A percentile compares a stretch with the other conserved stretches of the same genome.
Evolutionary conservation across 2,888 invertebrate genomes (phyloP).

Genomic region (Terebella lapidaria): DNA sequence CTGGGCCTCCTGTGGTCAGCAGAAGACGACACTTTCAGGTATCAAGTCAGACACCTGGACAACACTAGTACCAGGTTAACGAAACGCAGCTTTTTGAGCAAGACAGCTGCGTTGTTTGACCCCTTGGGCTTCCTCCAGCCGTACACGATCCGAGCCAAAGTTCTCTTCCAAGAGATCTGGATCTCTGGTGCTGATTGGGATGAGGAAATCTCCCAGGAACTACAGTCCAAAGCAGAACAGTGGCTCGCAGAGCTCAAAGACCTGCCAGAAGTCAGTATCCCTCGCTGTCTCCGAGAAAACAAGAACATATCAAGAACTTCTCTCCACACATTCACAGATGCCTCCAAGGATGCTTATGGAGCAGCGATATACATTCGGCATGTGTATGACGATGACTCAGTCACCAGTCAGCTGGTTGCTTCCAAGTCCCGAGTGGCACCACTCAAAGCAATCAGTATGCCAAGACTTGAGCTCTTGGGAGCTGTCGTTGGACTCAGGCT

Average conservation of each 20-base stretch:
- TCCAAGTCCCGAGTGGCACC: slow-evolving; percentile 4
- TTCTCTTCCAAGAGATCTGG: slow-evolving; percentile 36
- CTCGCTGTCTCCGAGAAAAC: slow-evolving; percentile 17
- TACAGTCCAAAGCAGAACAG: slow-evolving; percentile 5
- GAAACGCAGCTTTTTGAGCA: slow-evolving; percentile 28
- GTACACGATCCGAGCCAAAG: slow-evolving; percentile 27
- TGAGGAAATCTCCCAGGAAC: slow-evolving; percentile 20
- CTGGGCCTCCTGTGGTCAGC: slow-evolving; percentile 20
- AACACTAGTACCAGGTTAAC: slow-evolving; percentile 15
- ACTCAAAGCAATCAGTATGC: slow-evolving; percentile 1
- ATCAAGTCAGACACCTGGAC: slow-evolving; percentile 2
- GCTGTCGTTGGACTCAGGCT: slow-evolving; percentile 1
- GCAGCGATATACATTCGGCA: background rate
- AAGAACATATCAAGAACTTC: background rate
- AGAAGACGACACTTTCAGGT: slow-evolving; percentile 17
- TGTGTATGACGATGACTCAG: too few species aligned
- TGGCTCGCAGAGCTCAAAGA: slow-evolving; percentile 22
- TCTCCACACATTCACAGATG: slow-evolving; percentile 4
- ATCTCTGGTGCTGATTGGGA: slow-evolving; percentile 30
- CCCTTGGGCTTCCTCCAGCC: slow-evolving; percentile 35
- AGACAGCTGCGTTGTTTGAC: slow-evolving; percentile 33
- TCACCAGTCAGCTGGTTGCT: background rate
- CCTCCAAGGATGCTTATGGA: slow-evolving; percentile 4
- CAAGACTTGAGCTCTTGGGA: slow-evolving; percentile 2
- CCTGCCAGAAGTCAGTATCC: slow-evolving; percentile 12